These are phyloP conservation scores for Caranx ignobilis DNA, from an alignment of 2,113 vertebrate species.

Conservation along the genomic window DNA sequence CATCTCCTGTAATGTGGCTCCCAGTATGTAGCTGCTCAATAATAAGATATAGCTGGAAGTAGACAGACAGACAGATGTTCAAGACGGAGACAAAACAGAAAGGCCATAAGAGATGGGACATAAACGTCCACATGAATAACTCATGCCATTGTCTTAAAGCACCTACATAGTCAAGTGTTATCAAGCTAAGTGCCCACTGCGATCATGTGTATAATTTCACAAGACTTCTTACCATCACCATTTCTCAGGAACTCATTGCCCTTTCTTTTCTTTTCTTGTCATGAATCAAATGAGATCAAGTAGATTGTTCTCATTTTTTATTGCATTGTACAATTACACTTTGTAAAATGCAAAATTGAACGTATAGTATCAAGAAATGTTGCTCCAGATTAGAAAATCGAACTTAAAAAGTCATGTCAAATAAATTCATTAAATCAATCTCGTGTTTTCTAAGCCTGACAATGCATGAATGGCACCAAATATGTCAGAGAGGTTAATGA, in stretches of 20 bases:
- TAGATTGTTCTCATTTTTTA: background rate
- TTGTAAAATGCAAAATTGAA: background rate
- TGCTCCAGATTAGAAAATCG: background rate
- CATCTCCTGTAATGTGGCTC: constrained; percentile 34
- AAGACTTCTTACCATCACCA: background rate
- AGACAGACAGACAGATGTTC: background rate
- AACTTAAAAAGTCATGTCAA: background rate
- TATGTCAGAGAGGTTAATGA: background rate
- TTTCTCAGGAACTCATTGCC: background rate
- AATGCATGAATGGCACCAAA: background rate
- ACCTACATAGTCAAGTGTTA: background rate
- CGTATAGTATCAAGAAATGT: background rate
- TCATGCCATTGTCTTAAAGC: background rate
- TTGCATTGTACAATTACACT: background rate
- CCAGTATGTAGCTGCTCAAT: constrained; percentile 12
- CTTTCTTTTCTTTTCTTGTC: background rate
- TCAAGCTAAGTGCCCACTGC: background rate
- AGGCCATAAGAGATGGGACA: background rate
- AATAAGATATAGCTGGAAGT: background rate
- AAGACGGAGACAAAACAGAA: background rate
- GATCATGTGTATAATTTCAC: background rate
- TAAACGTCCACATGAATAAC: background rate
- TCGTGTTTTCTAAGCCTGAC: background rate
- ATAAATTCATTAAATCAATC: background rate
- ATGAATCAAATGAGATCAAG: background rate